Evolutionary conservation across 2,113 vertebrate genomes (phyloP), one percentile per base, ranked within the genome.

Genomic region (Caretta caretta): DNA sequence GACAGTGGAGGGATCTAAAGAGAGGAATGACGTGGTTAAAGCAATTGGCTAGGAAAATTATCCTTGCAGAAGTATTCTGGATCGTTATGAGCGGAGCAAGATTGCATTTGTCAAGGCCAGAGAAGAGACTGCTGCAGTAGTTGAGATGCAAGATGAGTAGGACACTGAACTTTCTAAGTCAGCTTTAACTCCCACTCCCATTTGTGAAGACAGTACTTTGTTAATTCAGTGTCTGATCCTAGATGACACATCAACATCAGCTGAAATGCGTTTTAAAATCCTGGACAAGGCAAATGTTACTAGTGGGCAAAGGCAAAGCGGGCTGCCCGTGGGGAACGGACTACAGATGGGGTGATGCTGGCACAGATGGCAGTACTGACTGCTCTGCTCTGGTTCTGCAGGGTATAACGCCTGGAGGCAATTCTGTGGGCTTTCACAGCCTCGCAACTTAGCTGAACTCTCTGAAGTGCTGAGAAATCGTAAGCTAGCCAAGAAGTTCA

Each of bases 381-480:
- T 13, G 31, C 35, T 65, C 38, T 12, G 29, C 31, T 27, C 2
- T 56, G 25, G 20, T 27, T 10, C 89, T 42, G 5, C 89, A 99
- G 99, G 98, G 14, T 99, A 99, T 92, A 97, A 98, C 24, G 97
- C 98, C 1, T 99, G 98, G 99, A 95, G 99, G 50, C 94, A 69
- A 84, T 98, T 99, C 93, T 99, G 99, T 48, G 97, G 98, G 31
- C 99, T 99, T 50, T 98, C 98, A 10, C 97, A 98, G 75, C 99
- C 99, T 27, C 96, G 84, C 16, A 98, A 97, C 2, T 90, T 98
- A 46, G 90, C 97, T 2, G 96, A 98, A n/a, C 98, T 99, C 35
- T 98, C 98, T 9, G 25, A 0, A 24, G 98, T 99, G 83, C 54
- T 99, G 87, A 97, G 81, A 31, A 99, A 99, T 81, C 46, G 0